phyloP scores from a whole-genome alignment of 2,113 vertebrate species.

The Cyprinodon brontotheroides region DNA sequence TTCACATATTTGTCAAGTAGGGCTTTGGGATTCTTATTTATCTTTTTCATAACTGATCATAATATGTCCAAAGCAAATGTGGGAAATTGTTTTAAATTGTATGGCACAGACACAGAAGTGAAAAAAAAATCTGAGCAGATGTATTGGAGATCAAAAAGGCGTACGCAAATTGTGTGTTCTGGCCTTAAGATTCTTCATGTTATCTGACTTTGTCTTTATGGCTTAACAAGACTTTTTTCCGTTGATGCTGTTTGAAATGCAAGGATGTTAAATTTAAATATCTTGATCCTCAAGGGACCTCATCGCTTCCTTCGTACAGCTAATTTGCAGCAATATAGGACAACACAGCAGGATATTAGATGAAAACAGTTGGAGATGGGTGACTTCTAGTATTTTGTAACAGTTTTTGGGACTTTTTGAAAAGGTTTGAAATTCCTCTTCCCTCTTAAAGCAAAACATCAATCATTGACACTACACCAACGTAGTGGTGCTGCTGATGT shows the following conservation, averaged over 20 bases:
- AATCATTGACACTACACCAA: background rate
- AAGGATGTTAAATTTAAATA: slow-evolving; percentile 13
- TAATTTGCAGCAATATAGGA: background rate
- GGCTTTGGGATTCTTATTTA: too few species aligned
- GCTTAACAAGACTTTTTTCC: background rate
- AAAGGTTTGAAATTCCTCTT: background rate
- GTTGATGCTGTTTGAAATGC: slow-evolving; percentile 28
- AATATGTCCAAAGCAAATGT: too few species aligned
- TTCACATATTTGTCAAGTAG: too few species aligned
- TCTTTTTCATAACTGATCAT: too few species aligned
- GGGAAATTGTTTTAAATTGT: too few species aligned
- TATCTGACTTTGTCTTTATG: slow-evolving; percentile 23
- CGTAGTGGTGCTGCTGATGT: background rate
- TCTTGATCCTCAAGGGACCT: background rate
- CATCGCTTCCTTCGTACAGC: background rate
- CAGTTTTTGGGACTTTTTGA: background rate
- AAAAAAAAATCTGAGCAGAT: too few species aligned
- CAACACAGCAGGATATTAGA: background rate
- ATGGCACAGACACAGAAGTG: too few species aligned
- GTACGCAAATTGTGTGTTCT: too few species aligned
- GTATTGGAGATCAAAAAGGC: too few species aligned
- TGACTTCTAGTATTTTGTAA: background rate
- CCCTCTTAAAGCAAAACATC: background rate
- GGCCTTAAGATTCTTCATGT: slow-evolving; percentile 12
- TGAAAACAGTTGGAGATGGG: background rate